Evolutionary conservation across 2,113 vertebrate species (phyloP).

Genomic region (Aythya baeri): DNA sequence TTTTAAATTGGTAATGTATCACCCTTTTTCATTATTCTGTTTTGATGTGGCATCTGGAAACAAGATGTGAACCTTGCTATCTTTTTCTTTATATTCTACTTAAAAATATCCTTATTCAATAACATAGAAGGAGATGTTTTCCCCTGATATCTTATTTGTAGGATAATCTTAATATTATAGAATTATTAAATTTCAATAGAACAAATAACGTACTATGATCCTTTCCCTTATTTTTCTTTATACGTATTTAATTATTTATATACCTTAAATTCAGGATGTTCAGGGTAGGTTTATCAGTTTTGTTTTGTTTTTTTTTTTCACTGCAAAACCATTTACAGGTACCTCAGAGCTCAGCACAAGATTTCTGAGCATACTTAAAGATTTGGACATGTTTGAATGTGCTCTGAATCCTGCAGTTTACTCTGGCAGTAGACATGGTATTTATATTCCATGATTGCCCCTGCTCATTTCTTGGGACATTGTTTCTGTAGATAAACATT

Average conservation of each 20-base stretch:
- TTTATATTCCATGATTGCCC: background rate
- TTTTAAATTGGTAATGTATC: background rate
- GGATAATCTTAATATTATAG: background rate
- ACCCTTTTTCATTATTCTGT: background rate
- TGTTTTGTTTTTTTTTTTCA: background rate
- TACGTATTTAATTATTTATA: background rate
- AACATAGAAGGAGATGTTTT: background rate
- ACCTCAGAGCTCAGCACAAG: background rate
- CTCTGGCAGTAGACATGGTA: background rate
- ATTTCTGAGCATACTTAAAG: background rate
- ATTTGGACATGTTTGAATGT: background rate
- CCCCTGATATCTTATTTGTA: accelerated
- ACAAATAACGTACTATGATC: background rate
- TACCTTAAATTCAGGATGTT: background rate
- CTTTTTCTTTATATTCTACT: background rate
- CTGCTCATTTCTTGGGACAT: background rate
- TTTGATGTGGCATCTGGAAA: background rate
- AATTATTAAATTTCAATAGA: background rate
- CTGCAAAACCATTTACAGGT: background rate
- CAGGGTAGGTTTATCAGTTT: background rate
- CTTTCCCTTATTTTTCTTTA: background rate
- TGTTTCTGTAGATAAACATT: background rate
- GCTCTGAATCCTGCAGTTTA: background rate
- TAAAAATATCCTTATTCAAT: background rate
- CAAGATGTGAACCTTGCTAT: background rate